Percentiles rank a stretch among this genome's conserved stretches.
Evolutionary conservation across 2,888 invertebrate species (phyloP).

Genomic region (Chrysotoxum bicinctum): DNA sequence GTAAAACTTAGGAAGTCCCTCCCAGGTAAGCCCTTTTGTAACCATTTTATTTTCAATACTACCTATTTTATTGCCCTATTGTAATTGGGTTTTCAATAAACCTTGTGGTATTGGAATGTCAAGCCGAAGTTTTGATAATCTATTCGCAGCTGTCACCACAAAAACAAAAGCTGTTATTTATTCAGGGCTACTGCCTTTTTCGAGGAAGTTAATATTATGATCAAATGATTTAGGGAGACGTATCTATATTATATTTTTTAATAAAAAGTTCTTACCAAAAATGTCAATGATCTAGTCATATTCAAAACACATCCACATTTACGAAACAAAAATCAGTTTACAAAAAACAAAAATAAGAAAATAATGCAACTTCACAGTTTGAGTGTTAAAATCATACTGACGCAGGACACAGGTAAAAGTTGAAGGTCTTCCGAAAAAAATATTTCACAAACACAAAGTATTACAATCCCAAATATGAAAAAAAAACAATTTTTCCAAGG

Average conservation of each 20-base stretch:
- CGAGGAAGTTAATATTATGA: too few species aligned
- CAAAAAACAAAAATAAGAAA: not conserved
- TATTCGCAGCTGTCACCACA: too few species aligned
- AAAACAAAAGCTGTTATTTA: too few species aligned
- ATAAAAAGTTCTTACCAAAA: slow-evolving; percentile 41
- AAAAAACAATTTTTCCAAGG: slow-evolving; percentile 17
- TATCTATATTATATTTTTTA: not conserved
- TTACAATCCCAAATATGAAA: slow-evolving; percentile 12
- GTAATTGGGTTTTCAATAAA: too few species aligned
- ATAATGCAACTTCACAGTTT: slow-evolving; percentile 20
- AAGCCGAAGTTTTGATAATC: too few species aligned
- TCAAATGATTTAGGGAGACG: too few species aligned
- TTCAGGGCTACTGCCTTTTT: too few species aligned
- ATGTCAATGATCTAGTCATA: slow-evolving; percentile 37
- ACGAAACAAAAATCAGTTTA: not conserved
- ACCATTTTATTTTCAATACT: too few species aligned
- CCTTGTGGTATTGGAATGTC: too few species aligned
- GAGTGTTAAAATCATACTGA: slow-evolving; percentile 16
- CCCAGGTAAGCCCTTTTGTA: too few species aligned
- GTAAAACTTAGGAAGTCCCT: too few species aligned
- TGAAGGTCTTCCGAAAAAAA: not conserved
- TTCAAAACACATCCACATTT: not conserved
- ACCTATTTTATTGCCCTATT: too few species aligned
- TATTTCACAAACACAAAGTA: not conserved
- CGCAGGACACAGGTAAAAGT: not conserved